A percentile compares a stretch with the other conserved stretches of the same genome.
These are phyloP conservation scores for Falco biarmicus DNA, from an alignment of 2,797 vertebrate species.

Conservation along the genomic window DNA sequence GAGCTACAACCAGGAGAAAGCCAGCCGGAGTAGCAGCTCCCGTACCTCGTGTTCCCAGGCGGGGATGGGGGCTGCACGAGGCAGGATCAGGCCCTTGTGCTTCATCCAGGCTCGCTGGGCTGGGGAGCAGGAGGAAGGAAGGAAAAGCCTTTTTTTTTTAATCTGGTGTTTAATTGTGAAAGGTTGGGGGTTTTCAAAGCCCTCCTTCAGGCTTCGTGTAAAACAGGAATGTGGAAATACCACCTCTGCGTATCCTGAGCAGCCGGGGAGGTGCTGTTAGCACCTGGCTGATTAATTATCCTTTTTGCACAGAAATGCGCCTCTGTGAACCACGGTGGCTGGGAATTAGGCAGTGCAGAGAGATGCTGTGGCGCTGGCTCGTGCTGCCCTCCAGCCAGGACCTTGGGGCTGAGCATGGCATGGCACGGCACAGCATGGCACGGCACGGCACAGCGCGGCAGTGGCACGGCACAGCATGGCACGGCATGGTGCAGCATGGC, in stretches of 20 bases:
- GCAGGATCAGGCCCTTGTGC: neutral
- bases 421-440: neutral
- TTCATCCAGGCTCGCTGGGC: neutral
- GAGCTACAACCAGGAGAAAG: neutral
- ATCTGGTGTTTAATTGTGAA: neutral
- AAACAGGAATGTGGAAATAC: neutral
- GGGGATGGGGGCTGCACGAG: neutral
- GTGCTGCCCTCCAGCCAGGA: accelerated
- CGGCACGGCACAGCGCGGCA: neutral
- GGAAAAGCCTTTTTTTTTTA: neutral
- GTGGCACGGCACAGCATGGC: neutral
- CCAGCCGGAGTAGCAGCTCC: neutral
- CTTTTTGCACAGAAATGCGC: neutral
- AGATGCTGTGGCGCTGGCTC: neutral
- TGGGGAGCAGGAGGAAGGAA: neutral
- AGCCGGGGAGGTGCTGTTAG: neutral
- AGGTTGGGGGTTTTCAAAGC: neutral
- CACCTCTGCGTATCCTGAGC: neutral
- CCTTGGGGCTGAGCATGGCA: accelerated
- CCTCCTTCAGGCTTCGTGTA: neutral
- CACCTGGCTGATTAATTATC: neutral
- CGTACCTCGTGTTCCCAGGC: accelerated
- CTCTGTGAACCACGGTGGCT: neutral
- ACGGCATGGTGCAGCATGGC: neutral
- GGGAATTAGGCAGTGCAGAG: neutral